Percentiles rank a stretch among this genome's conserved stretches.
Evolutionary conservation across 2,797 vertebrate species (phyloP).

Genomic region (Propithecus deckenii): DNA sequence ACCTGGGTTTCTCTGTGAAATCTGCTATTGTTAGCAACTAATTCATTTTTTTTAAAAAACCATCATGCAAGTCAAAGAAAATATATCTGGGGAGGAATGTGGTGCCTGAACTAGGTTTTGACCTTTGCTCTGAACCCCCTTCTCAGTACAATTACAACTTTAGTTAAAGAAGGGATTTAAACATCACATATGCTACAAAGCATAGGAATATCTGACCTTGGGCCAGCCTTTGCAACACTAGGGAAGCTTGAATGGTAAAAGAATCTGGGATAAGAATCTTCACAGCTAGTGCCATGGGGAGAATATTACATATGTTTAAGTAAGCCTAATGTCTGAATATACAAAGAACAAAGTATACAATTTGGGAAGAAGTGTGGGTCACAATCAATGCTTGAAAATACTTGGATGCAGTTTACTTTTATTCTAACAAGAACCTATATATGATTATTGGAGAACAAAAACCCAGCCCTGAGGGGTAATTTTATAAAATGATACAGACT

Average conservation of each 20-base stretch:
- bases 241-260: not conserved
- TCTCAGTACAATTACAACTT: not conserved
- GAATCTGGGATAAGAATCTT: conserved; percentile 27
- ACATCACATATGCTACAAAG: not conserved
- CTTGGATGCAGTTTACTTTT: conserved; percentile 45
- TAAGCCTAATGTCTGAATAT: conserved; percentile 26
- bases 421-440: conserved; percentile 33
- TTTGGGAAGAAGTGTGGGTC: conserved; percentile 33
- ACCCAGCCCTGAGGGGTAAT: not conserved
- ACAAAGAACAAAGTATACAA: conserved; percentile 54
- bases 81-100: not conserved
- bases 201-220: not conserved
- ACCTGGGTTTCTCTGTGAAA: conserved; percentile 26
- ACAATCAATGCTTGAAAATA: conserved; percentile 34
- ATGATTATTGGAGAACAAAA: conserved; percentile 52
- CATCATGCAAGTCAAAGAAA: conserved; percentile 27
- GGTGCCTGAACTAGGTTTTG: not conserved
- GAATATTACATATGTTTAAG: not conserved
- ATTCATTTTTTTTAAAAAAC: not conserved
- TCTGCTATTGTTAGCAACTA: conserved; percentile 15
- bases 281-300: conserved; percentile 28
- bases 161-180: conserved; percentile 39
- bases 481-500: conserved; percentile 51
- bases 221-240: not conserved
- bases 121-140: not conserved